A percentile compares a stretch with the other conserved stretches of the same genome.
These are phyloP conservation scores for Papilio dardanus DNA, from an alignment of 1,140 invertebrate genomes.

Conservation along the genomic window DNA sequence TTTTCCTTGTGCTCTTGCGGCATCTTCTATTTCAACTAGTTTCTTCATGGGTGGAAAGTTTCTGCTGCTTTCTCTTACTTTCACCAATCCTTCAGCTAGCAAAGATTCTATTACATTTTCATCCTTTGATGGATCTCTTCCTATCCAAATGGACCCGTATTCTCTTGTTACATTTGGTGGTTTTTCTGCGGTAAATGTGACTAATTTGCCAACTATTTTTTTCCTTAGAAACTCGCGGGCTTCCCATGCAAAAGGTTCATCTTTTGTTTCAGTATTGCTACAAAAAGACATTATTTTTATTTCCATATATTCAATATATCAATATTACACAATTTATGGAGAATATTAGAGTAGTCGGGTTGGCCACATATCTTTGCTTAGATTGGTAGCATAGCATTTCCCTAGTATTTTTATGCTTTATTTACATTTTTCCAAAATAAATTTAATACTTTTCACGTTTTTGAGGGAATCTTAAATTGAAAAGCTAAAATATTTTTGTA, in stretches of 20 bases:
- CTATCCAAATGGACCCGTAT: slow-evolving; percentile 94
- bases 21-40: slow-evolving; percentile 94
- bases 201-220: slow-evolving; percentile 94
- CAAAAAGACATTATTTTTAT: slow-evolving; percentile 34
- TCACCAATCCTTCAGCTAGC: slow-evolving; percentile 93
- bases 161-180: slow-evolving; percentile 88
- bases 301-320: not conserved
- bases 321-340: no score
- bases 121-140: slow-evolving; percentile 88
- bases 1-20: slow-evolving; percentile 92
- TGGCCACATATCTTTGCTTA: no score
- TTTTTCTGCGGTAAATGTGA: slow-evolving; percentile 90
- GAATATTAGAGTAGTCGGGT: no score
- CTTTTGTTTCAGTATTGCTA: slow-evolving; percentile 86
- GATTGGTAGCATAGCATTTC: no score
- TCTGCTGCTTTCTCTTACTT: slow-evolving; percentile 89
- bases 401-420: no score
- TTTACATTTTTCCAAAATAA: no score
- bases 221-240: slow-evolving; percentile 96
- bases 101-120: slow-evolving; percentile 95
- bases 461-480: no score
- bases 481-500: no score
- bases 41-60: slow-evolving; percentile 85
- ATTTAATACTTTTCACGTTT: no score
- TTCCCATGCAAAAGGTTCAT: slow-evolving; percentile 98